Evolutionary conservation across 2,888 invertebrate genomes (phyloP).

Genomic region (Rhagonycha fulva): DNA sequence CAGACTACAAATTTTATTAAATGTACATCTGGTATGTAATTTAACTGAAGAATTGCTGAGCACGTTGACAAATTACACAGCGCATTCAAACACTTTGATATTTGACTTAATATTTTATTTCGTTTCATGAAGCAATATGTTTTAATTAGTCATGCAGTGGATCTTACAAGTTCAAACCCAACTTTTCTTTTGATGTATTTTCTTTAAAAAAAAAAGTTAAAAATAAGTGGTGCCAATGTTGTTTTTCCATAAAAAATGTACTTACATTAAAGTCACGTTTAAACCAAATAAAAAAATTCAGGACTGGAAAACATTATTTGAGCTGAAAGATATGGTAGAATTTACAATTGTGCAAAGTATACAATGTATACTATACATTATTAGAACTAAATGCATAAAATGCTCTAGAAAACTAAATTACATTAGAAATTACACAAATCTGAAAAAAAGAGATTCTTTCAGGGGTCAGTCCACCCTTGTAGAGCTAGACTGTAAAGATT

Average conservation of each 20-base stretch:
- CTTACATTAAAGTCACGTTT: background rate
- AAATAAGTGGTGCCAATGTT: background rate
- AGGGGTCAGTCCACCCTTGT: too few relatives aligned
- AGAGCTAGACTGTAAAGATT: background rate
- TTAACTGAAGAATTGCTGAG: slow-evolving; percentile 24
- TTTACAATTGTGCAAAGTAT: background rate
- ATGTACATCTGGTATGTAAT: slow-evolving; percentile 21
- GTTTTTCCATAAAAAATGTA: background rate
- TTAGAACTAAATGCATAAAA: too few relatives aligned
- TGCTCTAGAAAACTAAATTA: background rate
- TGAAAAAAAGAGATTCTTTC: background rate
- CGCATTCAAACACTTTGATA: slow-evolving; percentile 44
- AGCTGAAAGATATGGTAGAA: too few relatives aligned
- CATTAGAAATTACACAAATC: background rate
- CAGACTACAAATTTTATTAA: slow-evolving; percentile 11
- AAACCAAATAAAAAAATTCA: background rate
- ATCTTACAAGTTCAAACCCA: slow-evolving; percentile 35
- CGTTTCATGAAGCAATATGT: slow-evolving; percentile 39
- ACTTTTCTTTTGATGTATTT: slow-evolving; percentile 21
- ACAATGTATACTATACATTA: too few relatives aligned
- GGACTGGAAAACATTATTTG: background rate
- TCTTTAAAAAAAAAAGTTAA: background rate
- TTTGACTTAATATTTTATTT: slow-evolving; percentile 34
- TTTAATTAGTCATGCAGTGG: slow-evolving; percentile 49
- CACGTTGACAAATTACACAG: slow-evolving; percentile 44